Percentiles rank a stretch among this genome's conserved stretches.
Conservation (phyloP, 2,113 vertebrate species). For the human region DNA sequence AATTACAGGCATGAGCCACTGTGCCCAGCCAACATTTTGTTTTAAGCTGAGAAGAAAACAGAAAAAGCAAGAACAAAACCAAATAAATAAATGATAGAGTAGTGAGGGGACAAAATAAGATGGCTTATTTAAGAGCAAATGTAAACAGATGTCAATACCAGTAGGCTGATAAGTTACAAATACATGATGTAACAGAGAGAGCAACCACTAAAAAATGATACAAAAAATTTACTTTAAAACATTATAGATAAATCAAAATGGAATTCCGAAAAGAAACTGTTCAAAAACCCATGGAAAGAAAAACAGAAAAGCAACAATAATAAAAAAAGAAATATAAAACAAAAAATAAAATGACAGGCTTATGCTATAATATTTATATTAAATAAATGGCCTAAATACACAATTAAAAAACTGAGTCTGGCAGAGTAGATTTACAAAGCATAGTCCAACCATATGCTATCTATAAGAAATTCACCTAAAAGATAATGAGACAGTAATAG, state of each 20-base stretch:
- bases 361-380: neutral
- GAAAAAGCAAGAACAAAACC: neutral
- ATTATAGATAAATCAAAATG: neutral
- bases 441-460: neutral
- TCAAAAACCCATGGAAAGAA: neutral
- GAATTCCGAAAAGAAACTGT: neutral
- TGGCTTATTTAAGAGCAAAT: conserved; percentile 8
- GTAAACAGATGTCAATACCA: neutral
- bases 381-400: neutral
- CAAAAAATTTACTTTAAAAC: neutral
- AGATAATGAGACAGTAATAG: neutral
- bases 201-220: neutral
- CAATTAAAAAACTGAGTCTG: neutral
- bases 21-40: neutral
- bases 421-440: neutral
- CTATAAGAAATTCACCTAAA: conserved; percentile 30
- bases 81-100: neutral
- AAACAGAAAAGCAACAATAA: neutral
- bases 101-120: neutral
- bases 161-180: neutral
- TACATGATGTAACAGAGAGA: neutral
- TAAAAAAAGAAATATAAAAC: neutral
- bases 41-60: neutral
- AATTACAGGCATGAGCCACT: no score
- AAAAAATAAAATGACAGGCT: neutral